These are phyloP conservation scores for Drosophila novamexicana DNA, from an alignment of 1,140 invertebrate species.

Conservation along the genomic window DNA sequence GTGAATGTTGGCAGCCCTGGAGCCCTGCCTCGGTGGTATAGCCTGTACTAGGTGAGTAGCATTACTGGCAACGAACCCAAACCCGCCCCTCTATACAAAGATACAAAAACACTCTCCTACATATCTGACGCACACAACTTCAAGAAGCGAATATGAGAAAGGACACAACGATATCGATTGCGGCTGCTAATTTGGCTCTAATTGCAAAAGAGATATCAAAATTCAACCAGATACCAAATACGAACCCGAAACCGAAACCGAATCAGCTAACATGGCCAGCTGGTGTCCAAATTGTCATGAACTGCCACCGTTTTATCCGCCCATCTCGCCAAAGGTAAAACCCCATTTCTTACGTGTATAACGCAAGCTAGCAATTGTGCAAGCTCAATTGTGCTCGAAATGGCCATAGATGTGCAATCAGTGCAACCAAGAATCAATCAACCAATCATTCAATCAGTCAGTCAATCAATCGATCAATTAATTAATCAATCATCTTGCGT, in stretches of 20 bases:
- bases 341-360: constrained; percentile 49
- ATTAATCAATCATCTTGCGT: constrained; percentile 30
- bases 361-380: constrained; percentile 42
- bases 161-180: constrained; percentile 47
- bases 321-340: constrained; percentile 79
- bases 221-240: constrained; percentile 5
- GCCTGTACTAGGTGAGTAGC: constrained; percentile 84
- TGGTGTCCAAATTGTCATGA: constrained; percentile 84
- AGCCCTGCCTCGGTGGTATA: constrained; percentile 84
- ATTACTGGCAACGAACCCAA: background rate
- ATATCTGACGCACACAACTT: constrained; percentile 38
- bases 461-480: too few species aligned
- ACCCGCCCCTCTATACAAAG: background rate
- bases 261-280: constrained; percentile 70
- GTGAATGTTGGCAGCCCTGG: constrained; percentile 85
- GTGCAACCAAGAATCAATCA: constrained; percentile 10
- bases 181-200: constrained; percentile 40
- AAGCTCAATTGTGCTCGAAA: constrained; percentile 27
- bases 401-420: constrained; percentile 33
- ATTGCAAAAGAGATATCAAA: constrained; percentile 40
- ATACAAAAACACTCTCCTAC: constrained; percentile 39
- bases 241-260: constrained; percentile 9
- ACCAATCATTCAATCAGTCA: too few species aligned
- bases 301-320: constrained; percentile 72
- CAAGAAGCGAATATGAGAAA: constrained; percentile 70